Evolutionary conservation across 2,888 invertebrate genomes (phyloP).

Genomic region (Apamea epomidion): DNA sequence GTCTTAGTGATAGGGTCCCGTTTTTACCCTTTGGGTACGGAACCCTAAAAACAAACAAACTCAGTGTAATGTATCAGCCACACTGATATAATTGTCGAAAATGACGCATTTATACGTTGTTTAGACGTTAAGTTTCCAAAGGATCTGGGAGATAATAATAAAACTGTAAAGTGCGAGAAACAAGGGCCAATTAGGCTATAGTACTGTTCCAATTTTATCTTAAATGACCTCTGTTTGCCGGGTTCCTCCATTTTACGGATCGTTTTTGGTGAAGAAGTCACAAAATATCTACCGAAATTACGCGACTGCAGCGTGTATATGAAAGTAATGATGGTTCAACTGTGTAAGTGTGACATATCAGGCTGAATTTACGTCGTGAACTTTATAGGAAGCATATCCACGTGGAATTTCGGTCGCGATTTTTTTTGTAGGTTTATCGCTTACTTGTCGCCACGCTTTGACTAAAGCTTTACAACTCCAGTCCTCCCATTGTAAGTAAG

Average conservation of each 20-base stretch:
- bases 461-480: background rate
- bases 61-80: background rate
- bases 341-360: no score
- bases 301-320: no score
- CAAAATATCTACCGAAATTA: no score
- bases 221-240: background rate
- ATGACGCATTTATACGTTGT: conserved; percentile 39
- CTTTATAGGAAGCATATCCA: no score
- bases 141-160: conserved; percentile 20
- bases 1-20: no score
- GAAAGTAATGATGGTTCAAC: no score
- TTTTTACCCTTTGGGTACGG: no score
- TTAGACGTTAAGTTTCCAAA: conserved; percentile 5
- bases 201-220: conserved; percentile 11
- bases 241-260: background rate
- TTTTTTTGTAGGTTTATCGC: no score
- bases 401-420: no score
- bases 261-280: no score
- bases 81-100: conserved; percentile 47
- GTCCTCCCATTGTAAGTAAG: background rate
- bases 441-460: no score
- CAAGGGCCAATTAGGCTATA: conserved; percentile 1
- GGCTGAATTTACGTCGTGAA: no score
- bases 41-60: background rate
- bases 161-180: conserved; percentile 18